phyloP scores from a whole-genome alignment of 2,113 vertebrate genomes.

The Vidua macroura region DNA sequence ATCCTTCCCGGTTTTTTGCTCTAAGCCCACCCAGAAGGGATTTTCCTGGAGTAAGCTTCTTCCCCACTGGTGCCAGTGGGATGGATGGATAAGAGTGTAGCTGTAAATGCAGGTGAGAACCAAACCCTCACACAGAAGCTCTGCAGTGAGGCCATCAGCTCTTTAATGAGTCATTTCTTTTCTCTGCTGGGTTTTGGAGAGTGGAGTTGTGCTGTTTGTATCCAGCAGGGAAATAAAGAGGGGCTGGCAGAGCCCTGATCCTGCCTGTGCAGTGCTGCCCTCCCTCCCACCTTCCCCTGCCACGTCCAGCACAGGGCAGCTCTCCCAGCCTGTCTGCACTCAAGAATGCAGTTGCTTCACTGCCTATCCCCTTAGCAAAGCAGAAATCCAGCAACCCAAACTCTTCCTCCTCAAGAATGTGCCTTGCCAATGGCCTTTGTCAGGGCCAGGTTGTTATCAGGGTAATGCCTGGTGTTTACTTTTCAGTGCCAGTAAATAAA shows the following conservation, averaged over 20 bases:
- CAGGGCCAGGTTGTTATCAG: constrained; percentile 64
- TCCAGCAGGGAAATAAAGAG: neutral
- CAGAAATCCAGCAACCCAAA: constrained; percentile 25
- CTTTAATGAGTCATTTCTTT: neutral
- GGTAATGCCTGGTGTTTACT: constrained; percentile 55
- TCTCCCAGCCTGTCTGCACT: neutral
- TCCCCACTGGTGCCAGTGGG: neutral
- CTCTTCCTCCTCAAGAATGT: constrained; percentile 59
- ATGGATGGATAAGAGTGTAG: neutral
- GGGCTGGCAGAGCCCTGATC: neutral
- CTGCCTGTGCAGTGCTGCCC: neutral
- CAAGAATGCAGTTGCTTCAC: neutral
- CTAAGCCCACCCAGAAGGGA: neutral
- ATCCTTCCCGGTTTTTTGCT: neutral
- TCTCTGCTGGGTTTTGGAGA: neutral
- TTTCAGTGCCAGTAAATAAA: constrained; percentile 68
- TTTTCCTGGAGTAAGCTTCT: neutral
- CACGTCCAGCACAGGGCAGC: neutral
- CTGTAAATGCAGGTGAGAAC: neutral
- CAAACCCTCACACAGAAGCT: neutral
- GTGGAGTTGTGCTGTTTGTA: neutral
- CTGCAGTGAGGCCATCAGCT: neutral
- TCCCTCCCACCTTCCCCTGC: neutral
- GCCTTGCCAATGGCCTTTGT: constrained; percentile 63
- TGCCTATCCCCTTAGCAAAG: neutral